Evolutionary conservation across 2,113 vertebrate species (phyloP).

Genomic region (Odontesthes bonariensis): DNA sequence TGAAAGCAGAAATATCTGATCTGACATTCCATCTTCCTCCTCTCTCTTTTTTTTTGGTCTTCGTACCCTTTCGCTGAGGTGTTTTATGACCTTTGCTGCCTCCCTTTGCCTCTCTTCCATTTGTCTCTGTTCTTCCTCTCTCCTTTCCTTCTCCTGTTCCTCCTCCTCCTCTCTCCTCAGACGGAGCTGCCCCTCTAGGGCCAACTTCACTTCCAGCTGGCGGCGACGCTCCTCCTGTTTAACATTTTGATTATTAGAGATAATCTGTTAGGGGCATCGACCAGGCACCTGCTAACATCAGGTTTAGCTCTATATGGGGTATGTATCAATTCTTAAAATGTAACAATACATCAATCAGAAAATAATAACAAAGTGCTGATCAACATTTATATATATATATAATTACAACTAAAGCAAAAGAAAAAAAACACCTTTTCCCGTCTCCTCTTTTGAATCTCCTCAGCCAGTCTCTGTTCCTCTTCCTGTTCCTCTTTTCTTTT

Average conservation of each 20-base stretch:
- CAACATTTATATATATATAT: neutral
- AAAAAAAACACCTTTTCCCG: slow-evolving; percentile 59
- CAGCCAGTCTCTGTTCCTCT: slow-evolving; percentile 74
- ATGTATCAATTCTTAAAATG: too few species aligned
- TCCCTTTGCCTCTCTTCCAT: slow-evolving; percentile 81
- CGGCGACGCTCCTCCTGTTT: slow-evolving; percentile 77
- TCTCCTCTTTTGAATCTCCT: slow-evolving; percentile 81
- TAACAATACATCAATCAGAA: too few species aligned
- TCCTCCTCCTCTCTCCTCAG: slow-evolving; percentile 85
- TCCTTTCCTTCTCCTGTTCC: slow-evolving; percentile 78
- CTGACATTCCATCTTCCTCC: too few species aligned
- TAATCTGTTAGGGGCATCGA: neutral
- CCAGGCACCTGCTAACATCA: neutral
- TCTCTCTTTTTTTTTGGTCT: neutral
- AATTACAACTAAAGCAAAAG: neutral
- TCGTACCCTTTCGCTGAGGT: slow-evolving; percentile 86
- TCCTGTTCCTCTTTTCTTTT: slow-evolving; percentile 78
- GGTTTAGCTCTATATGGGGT: neutral
- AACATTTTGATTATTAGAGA: neutral
- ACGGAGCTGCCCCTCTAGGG: slow-evolving; percentile 79
- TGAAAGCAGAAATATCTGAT: neutral
- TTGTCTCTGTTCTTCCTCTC: slow-evolving; percentile 82
- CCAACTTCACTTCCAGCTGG: slow-evolving; percentile 83
- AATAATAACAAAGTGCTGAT: neutral
- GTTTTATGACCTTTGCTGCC: slow-evolving; percentile 80